Evolutionary conservation across 2,888 invertebrate species (phyloP).

Genomic region (Diaperis boleti): DNA sequence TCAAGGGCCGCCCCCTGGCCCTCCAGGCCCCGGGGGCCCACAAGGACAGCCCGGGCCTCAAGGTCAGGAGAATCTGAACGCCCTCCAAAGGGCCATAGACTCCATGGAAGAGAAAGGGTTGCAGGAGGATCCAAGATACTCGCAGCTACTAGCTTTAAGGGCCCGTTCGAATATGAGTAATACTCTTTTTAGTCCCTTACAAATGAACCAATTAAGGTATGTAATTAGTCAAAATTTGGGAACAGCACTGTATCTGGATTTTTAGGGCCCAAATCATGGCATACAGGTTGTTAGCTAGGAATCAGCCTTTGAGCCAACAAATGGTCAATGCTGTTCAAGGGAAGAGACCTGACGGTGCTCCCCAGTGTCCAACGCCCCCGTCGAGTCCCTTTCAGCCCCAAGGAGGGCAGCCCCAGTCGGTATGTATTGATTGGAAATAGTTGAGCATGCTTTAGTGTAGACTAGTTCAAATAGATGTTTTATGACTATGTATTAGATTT

Average conservation of each 20-base stretch:
- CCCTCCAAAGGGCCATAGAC: slow-evolving; percentile 91
- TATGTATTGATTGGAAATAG: slow-evolving; percentile 20
- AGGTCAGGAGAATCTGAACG: slow-evolving; percentile 87
- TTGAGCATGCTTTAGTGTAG: no score
- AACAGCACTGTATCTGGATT: no score
- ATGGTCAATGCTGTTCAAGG: slow-evolving; percentile 77
- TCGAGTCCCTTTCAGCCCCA: slow-evolving; percentile 62
- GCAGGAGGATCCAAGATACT: slow-evolving; percentile 93
- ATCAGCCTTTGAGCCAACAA: slow-evolving; percentile 89
- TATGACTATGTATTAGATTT: no score
- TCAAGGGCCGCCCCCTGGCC: slow-evolving; percentile 65
- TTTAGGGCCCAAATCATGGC: slow-evolving; percentile 94
- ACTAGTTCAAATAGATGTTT: no score
- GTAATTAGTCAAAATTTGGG: no score
- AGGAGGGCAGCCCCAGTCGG: slow-evolving; percentile 41
- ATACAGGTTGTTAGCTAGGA: slow-evolving; percentile 90
- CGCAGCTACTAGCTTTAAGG: slow-evolving; percentile 86
- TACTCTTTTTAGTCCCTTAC: slow-evolving; percentile 79
- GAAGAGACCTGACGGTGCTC: slow-evolving; percentile 67
- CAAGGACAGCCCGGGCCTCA: slow-evolving; percentile 58
- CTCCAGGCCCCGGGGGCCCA: slow-evolving; percentile 52
- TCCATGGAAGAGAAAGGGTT: slow-evolving; percentile 96
- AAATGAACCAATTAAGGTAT: slow-evolving; percentile 87
- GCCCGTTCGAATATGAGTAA: slow-evolving; percentile 75
- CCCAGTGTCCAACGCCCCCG: slow-evolving; percentile 67